phyloP scores from a whole-genome alignment of 2,797 vertebrate species.

The Tarsius wallacei region DNA sequence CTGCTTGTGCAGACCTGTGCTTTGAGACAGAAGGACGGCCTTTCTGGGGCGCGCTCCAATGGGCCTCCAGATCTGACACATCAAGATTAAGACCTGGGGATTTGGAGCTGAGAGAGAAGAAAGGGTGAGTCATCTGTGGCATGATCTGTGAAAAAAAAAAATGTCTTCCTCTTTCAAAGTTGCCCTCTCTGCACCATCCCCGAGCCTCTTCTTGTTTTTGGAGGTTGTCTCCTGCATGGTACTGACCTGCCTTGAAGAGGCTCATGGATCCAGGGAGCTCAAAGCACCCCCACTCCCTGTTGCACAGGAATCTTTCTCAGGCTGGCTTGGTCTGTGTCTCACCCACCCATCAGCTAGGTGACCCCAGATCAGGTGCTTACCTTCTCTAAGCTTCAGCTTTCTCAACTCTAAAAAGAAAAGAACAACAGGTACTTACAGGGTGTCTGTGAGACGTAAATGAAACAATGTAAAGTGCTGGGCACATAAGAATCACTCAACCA shows the following conservation, averaged over 20 bases:
- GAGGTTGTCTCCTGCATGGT: background rate
- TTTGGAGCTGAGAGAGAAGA: slow-evolving; percentile 2
- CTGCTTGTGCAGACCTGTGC: slow-evolving; percentile 60
- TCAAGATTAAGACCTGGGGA: slow-evolving; percentile 11
- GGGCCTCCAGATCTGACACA: slow-evolving; percentile 40
- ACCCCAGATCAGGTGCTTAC: background rate
- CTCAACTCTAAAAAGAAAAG: background rate
- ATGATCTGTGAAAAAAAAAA: background rate
- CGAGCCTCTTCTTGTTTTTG: background rate
- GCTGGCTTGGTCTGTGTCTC: background rate
- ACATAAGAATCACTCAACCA: background rate
- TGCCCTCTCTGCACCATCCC: background rate
- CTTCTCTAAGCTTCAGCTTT: slow-evolving; percentile 4
- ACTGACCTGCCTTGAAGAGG: background rate
- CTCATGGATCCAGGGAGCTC: background rate
- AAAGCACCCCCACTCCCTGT: background rate
- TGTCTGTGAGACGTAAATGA: background rate
- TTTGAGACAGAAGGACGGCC: slow-evolving; percentile 50
- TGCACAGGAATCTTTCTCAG: background rate
- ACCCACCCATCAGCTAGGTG: background rate
- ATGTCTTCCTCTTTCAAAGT: background rate
- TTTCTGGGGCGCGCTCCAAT: background rate
- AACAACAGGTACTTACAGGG: background rate
- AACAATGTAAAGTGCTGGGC: background rate
- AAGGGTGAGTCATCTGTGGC: slow-evolving; percentile 37